A percentile compares a stretch with the other conserved stretches of the same genome.
phyloP scores from a whole-genome alignment of 2,888 invertebrate species.

The Erebia palarica region DNA sequence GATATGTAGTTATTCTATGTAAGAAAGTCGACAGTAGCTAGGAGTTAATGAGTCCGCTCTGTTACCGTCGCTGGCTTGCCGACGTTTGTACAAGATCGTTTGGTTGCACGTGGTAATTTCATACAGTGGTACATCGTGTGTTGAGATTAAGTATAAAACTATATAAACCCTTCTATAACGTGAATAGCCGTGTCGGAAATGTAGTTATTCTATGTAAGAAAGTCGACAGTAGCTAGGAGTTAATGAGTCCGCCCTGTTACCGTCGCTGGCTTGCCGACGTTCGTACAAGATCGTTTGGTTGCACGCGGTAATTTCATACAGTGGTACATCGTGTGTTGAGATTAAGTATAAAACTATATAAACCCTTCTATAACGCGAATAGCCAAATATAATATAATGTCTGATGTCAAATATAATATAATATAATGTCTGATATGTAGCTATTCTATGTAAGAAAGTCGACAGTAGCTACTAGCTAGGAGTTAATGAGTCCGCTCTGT shows the following conservation, averaged over 20 bases:
- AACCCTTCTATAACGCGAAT: not conserved
- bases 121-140: not conserved
- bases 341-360: too few species aligned
- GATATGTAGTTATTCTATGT: constrained; percentile 18
- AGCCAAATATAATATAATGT: too few species aligned
- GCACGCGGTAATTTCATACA: constrained; percentile 34
- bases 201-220: constrained; percentile 21
- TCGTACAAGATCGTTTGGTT: constrained; percentile 33
- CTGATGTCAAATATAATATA: too few species aligned
- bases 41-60: constrained; percentile 61
- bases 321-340: not conserved
- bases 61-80: constrained; percentile 46
- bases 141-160: not conserved
- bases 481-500: constrained; percentile 62
- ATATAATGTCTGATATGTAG: constrained; percentile 9
- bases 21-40: constrained; percentile 47
- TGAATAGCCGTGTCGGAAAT: too few species aligned
- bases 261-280: constrained; percentile 36
- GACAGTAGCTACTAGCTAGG: constrained; percentile 52
- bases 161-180: too few species aligned
- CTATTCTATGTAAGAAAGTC: constrained; percentile 37
- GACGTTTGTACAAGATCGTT: constrained; percentile 33
- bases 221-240: constrained; percentile 53
- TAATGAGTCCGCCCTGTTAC: constrained; percentile 61
- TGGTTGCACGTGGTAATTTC: constrained; percentile 25